Base-by-base conservation (phyloP, 2,888 invertebrate genomes). In the Ophion obscuratus region DNA sequence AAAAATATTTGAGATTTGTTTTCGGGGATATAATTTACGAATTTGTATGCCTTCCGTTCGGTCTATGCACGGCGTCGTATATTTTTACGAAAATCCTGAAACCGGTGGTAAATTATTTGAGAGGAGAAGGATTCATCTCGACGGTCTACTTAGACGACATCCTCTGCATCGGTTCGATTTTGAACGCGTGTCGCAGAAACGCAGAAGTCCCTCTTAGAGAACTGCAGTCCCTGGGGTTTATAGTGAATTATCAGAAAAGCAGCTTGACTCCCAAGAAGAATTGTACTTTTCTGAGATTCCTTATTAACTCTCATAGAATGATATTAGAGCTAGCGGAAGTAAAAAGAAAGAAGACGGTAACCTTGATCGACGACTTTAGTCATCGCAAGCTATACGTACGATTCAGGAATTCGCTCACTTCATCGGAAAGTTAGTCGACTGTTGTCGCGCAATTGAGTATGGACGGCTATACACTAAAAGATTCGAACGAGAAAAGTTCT, bases 1-100 rank as follows among this genome's bases (percentile, higher is more conserved):
- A 78, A 5, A 87, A 83, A 83, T 87, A 70, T 62, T 64, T 84
- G 11, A 77, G 70, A 64, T 84, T 84, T 64, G 1, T 14, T 31
- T 86, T 71, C 59, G 64, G 61, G 6, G 66, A 71, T 20, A 24
- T 64, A 24, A 10, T 83, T 9, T 83, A 77, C 27, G 24, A 24
- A 24, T 24, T 24, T 24, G 24, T 24, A 24, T 24, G 24, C 24
- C 2, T 24, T 2, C 24, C 24, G 24, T 24, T 24, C 24, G 24
- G 24, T 24, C 24, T 24, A 24, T 24, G 24, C 24, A 24, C 24
- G 24, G 24, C 24, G 24, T 2, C 24, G 24, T 24, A 24, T 24
- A 24, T 24, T 24, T 24, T 24, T 24, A 24, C 24, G 24, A 24
- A 24, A 24, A 24, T 24, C 24, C 24, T 24, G 83, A 86, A 59